Evolutionary conservation across 2,888 invertebrate genomes (phyloP).

Genomic region (Erpobdella octoculata): DNA sequence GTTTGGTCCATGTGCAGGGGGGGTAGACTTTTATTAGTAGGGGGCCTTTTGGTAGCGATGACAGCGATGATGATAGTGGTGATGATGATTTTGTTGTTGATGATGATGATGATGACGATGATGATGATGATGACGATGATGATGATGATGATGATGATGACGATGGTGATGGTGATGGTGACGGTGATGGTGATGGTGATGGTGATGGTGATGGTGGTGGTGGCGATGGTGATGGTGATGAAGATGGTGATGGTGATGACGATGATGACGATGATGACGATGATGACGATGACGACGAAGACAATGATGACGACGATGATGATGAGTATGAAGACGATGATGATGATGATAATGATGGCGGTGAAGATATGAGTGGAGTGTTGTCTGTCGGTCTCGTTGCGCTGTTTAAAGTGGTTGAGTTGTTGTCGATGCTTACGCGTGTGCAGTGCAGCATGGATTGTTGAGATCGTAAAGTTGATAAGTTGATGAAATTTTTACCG

Average conservation of each 20-base stretch:
- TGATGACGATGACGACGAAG: constrained; percentile 25
- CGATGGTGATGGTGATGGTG: background rate
- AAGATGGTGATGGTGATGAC: no score
- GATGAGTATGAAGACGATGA: no score
- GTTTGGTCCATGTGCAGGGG: no score
- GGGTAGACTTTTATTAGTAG: no score
- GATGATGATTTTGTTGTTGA: constrained; percentile 29
- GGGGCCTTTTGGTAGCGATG: background rate
- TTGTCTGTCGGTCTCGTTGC: no score
- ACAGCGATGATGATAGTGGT: constrained; percentile 37
- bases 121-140: constrained; percentile 12
- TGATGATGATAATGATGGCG: constrained; percentile 24
- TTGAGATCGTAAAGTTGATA: no score
- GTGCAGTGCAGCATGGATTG: no score
- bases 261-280: constrained; percentile 37
- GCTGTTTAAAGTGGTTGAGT: no score
- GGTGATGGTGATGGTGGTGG: background rate
- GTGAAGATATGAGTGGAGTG: constrained; percentile 26
- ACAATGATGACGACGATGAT: no score
- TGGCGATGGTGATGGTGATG: background rate
- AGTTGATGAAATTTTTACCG: no score
- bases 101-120: constrained; percentile 25
- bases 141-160: background rate
- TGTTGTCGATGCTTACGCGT: no score
- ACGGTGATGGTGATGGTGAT: background rate